Base-by-base conservation (phyloP, 2,888 invertebrate genomes). In the Scaptomyza tumidula region DNA sequence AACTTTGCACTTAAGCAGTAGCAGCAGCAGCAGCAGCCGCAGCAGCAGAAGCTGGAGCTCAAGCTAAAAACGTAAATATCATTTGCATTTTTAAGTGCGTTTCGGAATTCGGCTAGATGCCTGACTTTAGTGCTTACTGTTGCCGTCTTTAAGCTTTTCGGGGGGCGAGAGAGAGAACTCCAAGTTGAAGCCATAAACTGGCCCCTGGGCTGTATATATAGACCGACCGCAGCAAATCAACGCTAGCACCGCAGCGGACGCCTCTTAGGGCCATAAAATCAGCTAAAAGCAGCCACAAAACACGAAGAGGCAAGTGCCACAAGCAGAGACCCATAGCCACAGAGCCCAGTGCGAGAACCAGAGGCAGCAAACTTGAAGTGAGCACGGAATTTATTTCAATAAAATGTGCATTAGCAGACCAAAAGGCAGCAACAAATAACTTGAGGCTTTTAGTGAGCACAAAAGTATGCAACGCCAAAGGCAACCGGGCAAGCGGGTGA, bases 371-470 rank as follows among this genome's bases (percentile, higher is more conserved):
- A 62, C 79, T 71, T 71, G 53, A 79, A 74, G 74, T 68, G 74
- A 63, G 86, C 82, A 86, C 88, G 87, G 80, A 85, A 88, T 85
- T 85, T 85, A 85, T 85, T 85, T 85, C 88, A 85, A 85, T 88
- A 85, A 85, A 85, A 85, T 85, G 85, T 88, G 85, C 85, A 85
- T 85, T 85, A 85, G 82, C 69, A 56, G 75, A 78, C 61, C 75
- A 70, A 74, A 60, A 74, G 65, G 78, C 74, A 74, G 83, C 88
- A 87, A 88, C 88, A 88, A 85, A 85, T 88, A 85, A 86, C 85
- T 85, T 71, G 68, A 84, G 75, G 88, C 85, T 88, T 88, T 85
- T 88, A 85, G 85, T 66, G 71, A 39, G 68, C 71, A 54, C 78
- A 65, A 63, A 81, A 75, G 72, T 74, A 76, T 75, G 76, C 74